phyloP scores from a whole-genome alignment of 2,888 invertebrate genomes.

The Anorthoa munda region DNA sequence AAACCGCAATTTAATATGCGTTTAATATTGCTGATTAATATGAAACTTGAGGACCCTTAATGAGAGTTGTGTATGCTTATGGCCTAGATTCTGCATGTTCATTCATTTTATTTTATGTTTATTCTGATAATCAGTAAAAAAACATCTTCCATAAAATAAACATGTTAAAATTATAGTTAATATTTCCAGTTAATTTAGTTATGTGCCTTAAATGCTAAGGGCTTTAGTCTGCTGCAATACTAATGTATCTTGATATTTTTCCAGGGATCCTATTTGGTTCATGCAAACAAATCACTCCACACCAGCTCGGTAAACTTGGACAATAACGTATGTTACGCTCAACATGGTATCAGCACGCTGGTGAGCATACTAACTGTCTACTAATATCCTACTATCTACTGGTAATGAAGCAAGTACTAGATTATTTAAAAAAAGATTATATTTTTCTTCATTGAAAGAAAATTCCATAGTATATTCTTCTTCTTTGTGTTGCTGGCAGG shows the following conservation, averaged over 20 bases:
- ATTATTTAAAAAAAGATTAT: not conserved
- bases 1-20: constrained; percentile 27
- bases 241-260: constrained; percentile 58
- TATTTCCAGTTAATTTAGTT: not conserved
- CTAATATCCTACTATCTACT: constrained; percentile 74
- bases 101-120: not conserved
- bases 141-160: not conserved
- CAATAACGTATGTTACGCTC: constrained; percentile 87
- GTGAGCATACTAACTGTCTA: constrained; percentile 89
- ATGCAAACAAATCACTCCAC: constrained; percentile 84
- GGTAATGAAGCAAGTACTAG: constrained; percentile 46
- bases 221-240: not conserved
- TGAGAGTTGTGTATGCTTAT: not conserved
- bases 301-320: constrained; percentile 83
- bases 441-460: too few species aligned
- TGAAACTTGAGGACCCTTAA: constrained; percentile 18
- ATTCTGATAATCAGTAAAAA: not conserved
- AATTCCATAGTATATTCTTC: too few species aligned
- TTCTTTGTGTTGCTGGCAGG: too few species aligned
- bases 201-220: too few species aligned
- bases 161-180: not conserved
- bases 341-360: constrained; percentile 80
- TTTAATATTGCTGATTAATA: constrained; percentile 29
- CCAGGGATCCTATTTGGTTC: constrained; percentile 82
- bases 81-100: not conserved